phyloP scores from a whole-genome alignment of 2,888 invertebrate genomes.

The Drosophila birchii region DNA sequence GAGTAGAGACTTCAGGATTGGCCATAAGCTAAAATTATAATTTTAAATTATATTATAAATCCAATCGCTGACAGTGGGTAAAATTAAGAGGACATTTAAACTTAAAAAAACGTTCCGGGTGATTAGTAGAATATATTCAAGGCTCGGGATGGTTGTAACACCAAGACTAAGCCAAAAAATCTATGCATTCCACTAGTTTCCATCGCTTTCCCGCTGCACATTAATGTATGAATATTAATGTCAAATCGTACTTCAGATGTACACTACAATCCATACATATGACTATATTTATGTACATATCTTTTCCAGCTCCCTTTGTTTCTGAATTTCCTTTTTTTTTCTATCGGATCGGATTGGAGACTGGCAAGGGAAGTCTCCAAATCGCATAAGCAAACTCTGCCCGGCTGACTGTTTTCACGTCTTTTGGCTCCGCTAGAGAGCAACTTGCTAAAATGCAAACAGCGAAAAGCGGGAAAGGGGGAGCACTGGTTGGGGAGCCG shows the following conservation, averaged over 20 bases:
- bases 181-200: not conserved
- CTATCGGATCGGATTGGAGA: slow-evolving; percentile 30
- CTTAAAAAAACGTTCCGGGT: not conserved
- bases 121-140: slow-evolving; percentile 1
- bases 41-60: too few species aligned
- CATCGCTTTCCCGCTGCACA: not conserved
- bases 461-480: slow-evolving; percentile 7
- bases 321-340: slow-evolving; percentile 38
- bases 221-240: not conserved
- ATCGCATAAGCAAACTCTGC: slow-evolving; percentile 68
- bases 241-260: slow-evolving; percentile 5
- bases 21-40: too few species aligned
- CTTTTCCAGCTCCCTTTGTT: slow-evolving; percentile 10
- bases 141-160: slow-evolving; percentile 1
- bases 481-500: slow-evolving; percentile 9
- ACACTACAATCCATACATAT: slow-evolving; percentile 3
- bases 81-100: too few species aligned
- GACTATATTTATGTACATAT: not conserved
- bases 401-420: slow-evolving; percentile 12
- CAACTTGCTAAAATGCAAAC: slow-evolving; percentile 68
- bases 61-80: too few species aligned
- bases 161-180: slow-evolving; percentile 8
- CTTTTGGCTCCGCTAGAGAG: slow-evolving; percentile 41
- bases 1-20: not conserved
- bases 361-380: slow-evolving; percentile 57